Conservation (phyloP, 2,888 invertebrate species). For the Marasmarcha lunaedactyla region DNA sequence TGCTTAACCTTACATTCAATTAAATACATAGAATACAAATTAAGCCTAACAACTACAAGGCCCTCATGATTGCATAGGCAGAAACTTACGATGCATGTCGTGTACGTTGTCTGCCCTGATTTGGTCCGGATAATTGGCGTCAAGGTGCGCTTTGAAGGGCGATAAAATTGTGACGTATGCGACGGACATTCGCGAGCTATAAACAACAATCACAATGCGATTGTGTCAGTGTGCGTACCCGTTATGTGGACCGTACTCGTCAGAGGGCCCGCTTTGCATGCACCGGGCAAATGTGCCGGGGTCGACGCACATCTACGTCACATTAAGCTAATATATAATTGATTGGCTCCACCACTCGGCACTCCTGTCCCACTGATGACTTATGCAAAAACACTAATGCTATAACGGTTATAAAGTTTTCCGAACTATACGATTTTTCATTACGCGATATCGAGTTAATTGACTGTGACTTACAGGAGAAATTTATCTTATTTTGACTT, state of each 20-base stretch:
- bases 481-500: constrained; percentile 22
- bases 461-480: background rate
- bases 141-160: constrained; percentile 14
- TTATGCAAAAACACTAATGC: constrained; percentile 62
- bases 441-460: background rate
- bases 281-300: constrained; percentile 44
- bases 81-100: too few species aligned
- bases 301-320: constrained; percentile 44
- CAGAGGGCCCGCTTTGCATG: constrained; percentile 22
- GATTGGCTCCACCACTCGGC: constrained; percentile 55
- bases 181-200: constrained; percentile 11
- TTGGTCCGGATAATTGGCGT: constrained; percentile 16
- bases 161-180: constrained; percentile 14
- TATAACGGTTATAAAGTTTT: constrained; percentile 35
- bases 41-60: too few species aligned
- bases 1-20: too few species aligned
- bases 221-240: constrained; percentile 31
- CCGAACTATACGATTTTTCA: constrained; percentile 15
- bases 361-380: constrained; percentile 56
- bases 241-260: constrained; percentile 24
- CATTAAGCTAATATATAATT: constrained; percentile 68
- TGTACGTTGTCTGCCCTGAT: constrained; percentile 13
- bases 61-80: too few species aligned
- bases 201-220: constrained; percentile 38
- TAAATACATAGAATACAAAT: too few species aligned